Conservation (phyloP, 2,888 invertebrate species). For the Rhopalosiphum nymphaeae region DNA sequence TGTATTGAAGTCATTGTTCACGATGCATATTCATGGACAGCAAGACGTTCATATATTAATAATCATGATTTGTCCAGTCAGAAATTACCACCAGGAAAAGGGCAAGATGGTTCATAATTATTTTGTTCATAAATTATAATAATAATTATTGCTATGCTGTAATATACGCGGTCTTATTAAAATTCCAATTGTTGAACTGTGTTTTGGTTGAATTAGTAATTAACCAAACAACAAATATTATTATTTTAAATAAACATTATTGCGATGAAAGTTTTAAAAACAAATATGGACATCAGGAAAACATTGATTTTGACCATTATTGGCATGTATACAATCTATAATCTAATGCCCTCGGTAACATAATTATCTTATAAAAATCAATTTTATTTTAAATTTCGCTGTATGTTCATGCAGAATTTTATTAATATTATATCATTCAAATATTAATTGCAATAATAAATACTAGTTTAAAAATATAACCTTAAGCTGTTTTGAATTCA, state of each 20-base stretch:
- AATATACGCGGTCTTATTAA: neutral
- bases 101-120: neutral
- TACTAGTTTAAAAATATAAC: neutral
- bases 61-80: neutral
- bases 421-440: neutral
- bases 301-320: neutral
- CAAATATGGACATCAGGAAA: neutral
- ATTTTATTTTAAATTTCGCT: neutral
- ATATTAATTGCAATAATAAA: neutral
- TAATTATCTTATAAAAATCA: neutral
- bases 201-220: neutral
- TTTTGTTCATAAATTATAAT: conserved; percentile 43
- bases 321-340: neutral
- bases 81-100: neutral
- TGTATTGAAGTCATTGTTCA: neutral
- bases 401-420: neutral
- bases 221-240: neutral
- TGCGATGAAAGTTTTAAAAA: neutral
- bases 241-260: neutral
- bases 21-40: conserved; percentile 15
- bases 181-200: neutral
- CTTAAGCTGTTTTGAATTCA: neutral
- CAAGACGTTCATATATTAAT: neutral
- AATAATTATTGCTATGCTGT: neutral
- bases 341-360: neutral